Evolutionary conservation across 2,113 vertebrate genomes (phyloP).

Genomic region (Vicugna pacos): DNA sequence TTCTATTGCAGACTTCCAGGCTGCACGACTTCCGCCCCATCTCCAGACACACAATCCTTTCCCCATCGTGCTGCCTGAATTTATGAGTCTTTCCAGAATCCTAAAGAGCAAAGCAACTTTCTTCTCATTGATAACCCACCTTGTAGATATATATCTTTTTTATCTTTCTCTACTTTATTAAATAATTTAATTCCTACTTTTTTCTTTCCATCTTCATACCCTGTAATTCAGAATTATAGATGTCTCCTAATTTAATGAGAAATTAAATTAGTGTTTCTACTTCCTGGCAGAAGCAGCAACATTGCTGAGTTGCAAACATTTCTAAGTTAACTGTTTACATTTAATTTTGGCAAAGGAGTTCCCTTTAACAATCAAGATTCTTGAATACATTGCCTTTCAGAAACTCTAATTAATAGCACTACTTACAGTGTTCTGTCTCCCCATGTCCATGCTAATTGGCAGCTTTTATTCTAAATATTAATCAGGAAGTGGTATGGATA

Average conservation of each 20-base stretch:
- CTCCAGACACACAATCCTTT: background rate
- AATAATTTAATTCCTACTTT: background rate
- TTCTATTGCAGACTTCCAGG: background rate
- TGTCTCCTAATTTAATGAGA: background rate
- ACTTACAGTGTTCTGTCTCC: background rate
- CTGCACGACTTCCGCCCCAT: background rate
- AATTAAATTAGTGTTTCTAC: background rate
- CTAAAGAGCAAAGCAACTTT: background rate
- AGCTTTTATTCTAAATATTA: background rate
- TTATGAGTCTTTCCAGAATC: background rate
- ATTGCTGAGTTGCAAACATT: background rate
- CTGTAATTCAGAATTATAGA: background rate
- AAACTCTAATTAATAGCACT: background rate
- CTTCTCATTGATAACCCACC: background rate
- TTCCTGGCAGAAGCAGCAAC: background rate
- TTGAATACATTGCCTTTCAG: background rate
- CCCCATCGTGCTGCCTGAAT: background rate
- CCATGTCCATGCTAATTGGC: background rate
- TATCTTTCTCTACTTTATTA: background rate
- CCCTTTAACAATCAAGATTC: background rate
- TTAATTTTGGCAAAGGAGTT: background rate
- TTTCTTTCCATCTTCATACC: background rate
- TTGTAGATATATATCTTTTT: background rate
- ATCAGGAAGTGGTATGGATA: background rate
- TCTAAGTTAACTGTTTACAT: background rate